phyloP scores from a whole-genome alignment of 2,797 vertebrate genomes.

The Alauda arvensis region DNA sequence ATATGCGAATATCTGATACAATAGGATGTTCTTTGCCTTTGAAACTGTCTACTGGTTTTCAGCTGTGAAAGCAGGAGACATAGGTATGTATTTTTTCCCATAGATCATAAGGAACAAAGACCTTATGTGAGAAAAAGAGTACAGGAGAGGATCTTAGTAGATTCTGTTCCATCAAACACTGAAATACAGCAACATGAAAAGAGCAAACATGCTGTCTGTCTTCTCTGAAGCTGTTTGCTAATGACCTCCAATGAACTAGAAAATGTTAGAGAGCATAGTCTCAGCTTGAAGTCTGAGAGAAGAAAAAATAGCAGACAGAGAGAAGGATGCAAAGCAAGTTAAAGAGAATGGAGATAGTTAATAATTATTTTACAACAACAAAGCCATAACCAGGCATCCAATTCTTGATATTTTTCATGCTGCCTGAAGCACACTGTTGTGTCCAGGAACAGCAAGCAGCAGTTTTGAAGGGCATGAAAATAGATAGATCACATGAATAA shows the following conservation, averaged over 20 bases:
- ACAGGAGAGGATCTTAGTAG: neutral
- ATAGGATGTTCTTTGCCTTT: neutral
- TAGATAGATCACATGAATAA: neutral
- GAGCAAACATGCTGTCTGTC: neutral
- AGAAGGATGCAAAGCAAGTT: neutral
- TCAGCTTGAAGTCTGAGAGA: neutral
- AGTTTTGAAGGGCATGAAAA: neutral
- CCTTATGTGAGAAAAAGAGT: neutral
- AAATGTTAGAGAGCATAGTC: neutral
- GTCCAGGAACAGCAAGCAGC: neutral
- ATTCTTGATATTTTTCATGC: neutral
- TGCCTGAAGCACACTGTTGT: neutral
- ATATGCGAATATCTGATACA: neutral
- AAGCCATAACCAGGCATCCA: neutral
- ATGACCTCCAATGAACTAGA: constrained; percentile 37
- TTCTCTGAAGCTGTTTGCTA: constrained; percentile 32
- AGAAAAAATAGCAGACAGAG: neutral
- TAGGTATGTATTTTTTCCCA: neutral
- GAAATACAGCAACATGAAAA: constrained; percentile 14
- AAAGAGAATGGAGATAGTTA: neutral
- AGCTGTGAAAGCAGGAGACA: neutral
- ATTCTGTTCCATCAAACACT: constrained; percentile 26
- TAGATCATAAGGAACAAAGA: constrained; percentile 30
- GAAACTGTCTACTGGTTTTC: neutral
- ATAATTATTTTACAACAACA: neutral